Percentiles rank a stretch among this genome's conserved stretches.
These are phyloP conservation scores for Sus cebifrons DNA, from an alignment of 2,797 vertebrate species.

Conservation along the genomic window DNA sequence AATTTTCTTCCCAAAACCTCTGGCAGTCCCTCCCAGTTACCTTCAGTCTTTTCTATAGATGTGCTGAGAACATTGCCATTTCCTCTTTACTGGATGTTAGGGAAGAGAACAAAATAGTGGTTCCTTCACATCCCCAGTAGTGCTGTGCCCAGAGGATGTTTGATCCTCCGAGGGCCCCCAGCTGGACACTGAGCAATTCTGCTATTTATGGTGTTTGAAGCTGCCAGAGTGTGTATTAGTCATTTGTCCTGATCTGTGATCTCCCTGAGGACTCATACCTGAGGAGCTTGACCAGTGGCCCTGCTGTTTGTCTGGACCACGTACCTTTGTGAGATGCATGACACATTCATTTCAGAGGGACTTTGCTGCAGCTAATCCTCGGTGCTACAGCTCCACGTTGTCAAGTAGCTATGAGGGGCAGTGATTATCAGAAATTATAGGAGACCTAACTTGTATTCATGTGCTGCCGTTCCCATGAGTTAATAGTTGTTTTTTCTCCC, in stretches of 20 bases:
- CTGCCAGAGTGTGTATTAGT: neutral
- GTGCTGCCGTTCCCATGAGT: conserved; percentile 70
- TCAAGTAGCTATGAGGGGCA: conserved; percentile 68
- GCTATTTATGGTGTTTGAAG: neutral
- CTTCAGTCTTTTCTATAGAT: neutral
- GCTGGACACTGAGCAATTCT: neutral
- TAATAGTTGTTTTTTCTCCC: conserved; percentile 43
- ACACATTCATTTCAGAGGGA: conserved; percentile 61
- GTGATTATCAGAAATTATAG: conserved; percentile 80
- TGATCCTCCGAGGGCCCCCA: neutral
- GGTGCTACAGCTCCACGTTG: neutral
- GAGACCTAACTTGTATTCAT: conserved; percentile 74
- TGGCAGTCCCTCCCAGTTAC: neutral
- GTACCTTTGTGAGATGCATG: conserved; percentile 40
- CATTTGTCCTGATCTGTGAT: neutral
- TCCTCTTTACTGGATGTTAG: conserved; percentile 14
- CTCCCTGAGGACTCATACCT: conserved; percentile 27
- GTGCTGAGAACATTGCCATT: neutral
- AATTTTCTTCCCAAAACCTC: conserved; percentile 64
- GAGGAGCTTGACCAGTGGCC: conserved; percentile 42
- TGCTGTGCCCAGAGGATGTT: neutral
- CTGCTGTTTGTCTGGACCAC: conserved; percentile 56
- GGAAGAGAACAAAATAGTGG: neutral
- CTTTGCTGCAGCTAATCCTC: conserved; percentile 63
- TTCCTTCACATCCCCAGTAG: neutral